These are phyloP conservation scores for Rugalucina vietnamica DNA, from an alignment of 2,888 invertebrate genomes.

Conservation along the genomic window DNA sequence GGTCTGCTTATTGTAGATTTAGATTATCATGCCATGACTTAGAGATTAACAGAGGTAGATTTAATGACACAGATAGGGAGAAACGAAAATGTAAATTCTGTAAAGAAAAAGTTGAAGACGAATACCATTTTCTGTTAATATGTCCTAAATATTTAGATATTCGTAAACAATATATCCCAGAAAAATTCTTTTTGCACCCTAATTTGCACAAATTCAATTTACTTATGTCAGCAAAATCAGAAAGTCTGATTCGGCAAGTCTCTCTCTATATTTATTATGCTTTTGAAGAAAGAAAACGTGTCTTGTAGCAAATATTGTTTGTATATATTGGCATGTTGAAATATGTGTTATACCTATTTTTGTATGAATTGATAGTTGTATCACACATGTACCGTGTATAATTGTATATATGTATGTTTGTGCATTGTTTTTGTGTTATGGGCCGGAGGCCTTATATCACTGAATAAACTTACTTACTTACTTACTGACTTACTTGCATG, in stretches of 20 bases:
- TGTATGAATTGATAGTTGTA: too few relatives aligned
- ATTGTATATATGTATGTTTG: too few relatives aligned
- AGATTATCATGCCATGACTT: constrained; percentile 5
- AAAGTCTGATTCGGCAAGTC: too few relatives aligned
- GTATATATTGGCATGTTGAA: too few relatives aligned
- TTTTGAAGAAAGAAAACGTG: neutral
- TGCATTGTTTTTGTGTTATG: too few relatives aligned
- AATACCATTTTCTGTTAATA: neutral
- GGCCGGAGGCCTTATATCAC: too few relatives aligned
- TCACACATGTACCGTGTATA: too few relatives aligned
- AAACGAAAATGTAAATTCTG: neutral
- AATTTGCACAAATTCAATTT: neutral
- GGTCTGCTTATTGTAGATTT: neutral
- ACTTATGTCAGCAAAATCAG: neutral
- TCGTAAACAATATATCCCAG: neutral
- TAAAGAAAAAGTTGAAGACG: neutral
- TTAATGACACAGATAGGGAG: neutral
- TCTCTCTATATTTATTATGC: neutral
- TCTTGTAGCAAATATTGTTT: too few relatives aligned
- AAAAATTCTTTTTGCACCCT: neutral
- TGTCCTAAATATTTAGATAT: neutral
- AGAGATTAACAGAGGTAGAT: constrained; percentile 18
- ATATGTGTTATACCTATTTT: too few relatives aligned
- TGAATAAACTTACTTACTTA: too few relatives aligned
- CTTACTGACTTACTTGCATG: too few relatives aligned